Evolutionary conservation across 2,113 vertebrate species (phyloP), one percentile per base, ranked within the genome.

Genomic region (Hypanus sabinus): DNA sequence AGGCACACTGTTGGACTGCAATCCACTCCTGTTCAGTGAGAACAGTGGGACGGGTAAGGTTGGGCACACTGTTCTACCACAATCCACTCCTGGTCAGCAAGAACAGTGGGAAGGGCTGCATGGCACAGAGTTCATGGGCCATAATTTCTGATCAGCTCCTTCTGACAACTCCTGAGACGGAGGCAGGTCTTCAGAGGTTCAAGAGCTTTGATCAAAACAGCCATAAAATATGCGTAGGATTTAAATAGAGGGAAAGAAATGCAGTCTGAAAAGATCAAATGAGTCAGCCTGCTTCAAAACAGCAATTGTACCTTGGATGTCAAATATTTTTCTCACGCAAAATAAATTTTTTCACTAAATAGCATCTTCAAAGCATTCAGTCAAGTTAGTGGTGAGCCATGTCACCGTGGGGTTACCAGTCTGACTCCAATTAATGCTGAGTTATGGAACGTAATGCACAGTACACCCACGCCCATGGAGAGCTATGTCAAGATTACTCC

Each of bases 281-380:
- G n/a, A 60, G 20, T 22, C 85, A 65, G 62, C 60, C 33, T 65
- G 85, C 7, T n/a, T 90, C 65, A 33, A 68, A 90, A 65, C 18
- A 65, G 60, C 85, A 68, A 68, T 90, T n/a, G 16, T 18, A 62
- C 85, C 57, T 7, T 1, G 30, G 57, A 88, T 7, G 62, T 33
- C 85, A 90, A 90, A 90, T n/a, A 9, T 90, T 68, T 65, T 30
- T n/a, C 85, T 90, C 60, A 65, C 62, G 30, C 62, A 65, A 90
- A 90, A 90, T 90, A 65, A 90, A 68, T 90, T 60, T 90, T n/a
- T 60, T 90, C 85, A 18, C 85, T 62, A 33, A 68, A 90, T 33
- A 20, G 60, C 85, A 33, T 33, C 85, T 90, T 90, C 60, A 65
- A 20, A 65, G 62, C n/a, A 33, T 90, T 68, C 60, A 33, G 85